Percentiles rank a stretch among this genome's conserved stretches.
Conservation (phyloP, 2,797 vertebrate genomes). For the Melanotaenia boesemani region DNA sequence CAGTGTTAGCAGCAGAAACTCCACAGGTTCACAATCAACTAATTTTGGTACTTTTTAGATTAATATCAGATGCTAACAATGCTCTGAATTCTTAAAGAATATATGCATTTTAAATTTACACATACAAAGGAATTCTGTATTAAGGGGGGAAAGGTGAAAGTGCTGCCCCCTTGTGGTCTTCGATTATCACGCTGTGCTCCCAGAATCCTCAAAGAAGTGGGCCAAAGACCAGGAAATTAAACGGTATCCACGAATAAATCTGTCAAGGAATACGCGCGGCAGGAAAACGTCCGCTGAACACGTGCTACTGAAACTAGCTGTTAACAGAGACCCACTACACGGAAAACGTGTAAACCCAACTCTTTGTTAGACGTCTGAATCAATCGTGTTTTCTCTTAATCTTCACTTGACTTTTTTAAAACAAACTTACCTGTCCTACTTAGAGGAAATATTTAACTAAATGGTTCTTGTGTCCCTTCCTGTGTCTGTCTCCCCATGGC, state of each 20-base stretch:
- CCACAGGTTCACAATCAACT: background rate
- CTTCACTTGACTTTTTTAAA: background rate
- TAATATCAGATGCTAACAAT: background rate
- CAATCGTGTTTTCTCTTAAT: background rate
- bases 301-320: background rate
- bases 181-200: background rate
- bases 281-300: background rate
- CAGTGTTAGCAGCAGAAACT: background rate
- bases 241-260: background rate
- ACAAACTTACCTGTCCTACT: background rate
- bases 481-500: slow-evolving; percentile 48
- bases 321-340: background rate
- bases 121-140: background rate
- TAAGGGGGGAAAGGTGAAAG: background rate
- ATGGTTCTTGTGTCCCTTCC: slow-evolving; percentile 13
- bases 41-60: background rate
- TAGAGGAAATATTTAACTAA: slow-evolving; percentile 7
- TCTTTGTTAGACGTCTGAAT: background rate
- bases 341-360: background rate
- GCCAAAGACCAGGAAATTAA: background rate
- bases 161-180: slow-evolving; percentile 14
- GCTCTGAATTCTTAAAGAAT: background rate
- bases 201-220: background rate
- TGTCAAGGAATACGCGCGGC: background rate
- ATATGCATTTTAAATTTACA: background rate